These are phyloP conservation scores for Huso huso DNA, from an alignment of 2,797 vertebrate species.

Conservation along the genomic window DNA sequence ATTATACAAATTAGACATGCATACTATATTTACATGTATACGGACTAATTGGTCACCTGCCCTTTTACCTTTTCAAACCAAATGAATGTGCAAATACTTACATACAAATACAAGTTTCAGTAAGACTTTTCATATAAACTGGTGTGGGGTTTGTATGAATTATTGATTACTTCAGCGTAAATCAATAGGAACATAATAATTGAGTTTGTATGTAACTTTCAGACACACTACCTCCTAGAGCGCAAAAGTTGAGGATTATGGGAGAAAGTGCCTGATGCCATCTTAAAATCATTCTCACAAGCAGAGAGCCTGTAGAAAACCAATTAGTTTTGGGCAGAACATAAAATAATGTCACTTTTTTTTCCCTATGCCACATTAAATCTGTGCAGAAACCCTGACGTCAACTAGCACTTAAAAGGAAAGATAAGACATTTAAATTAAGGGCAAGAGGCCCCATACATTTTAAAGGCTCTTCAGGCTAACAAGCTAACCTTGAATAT, in stretches of 20 bases:
- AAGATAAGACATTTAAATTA: slow-evolving; percentile 45
- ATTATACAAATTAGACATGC: too few species aligned
- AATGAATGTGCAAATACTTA: too few species aligned
- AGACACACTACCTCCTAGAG: too few species aligned
- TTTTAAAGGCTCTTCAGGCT: slow-evolving; percentile 41
- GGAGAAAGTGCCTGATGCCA: slow-evolving; percentile 53
- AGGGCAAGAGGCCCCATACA: slow-evolving; percentile 30
- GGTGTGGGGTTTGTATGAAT: too few species aligned
- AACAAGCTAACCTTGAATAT: slow-evolving; percentile 37
- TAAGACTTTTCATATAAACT: too few species aligned
- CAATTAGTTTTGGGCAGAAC: slow-evolving; percentile 47
- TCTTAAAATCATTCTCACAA: slow-evolving; percentile 17
- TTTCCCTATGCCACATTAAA: slow-evolving; percentile 7
- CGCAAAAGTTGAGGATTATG: slow-evolving; percentile 23
- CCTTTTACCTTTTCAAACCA: too few species aligned
- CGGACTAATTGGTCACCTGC: too few species aligned
- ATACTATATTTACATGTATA: too few species aligned
- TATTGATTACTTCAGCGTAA: too few species aligned
- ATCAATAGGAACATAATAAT: too few species aligned
- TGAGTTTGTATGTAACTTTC: too few species aligned
- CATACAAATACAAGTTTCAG: too few species aligned
- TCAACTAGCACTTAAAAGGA: slow-evolving; percentile 51
- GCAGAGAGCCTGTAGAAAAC: slow-evolving; percentile 44
- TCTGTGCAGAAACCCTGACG: slow-evolving; percentile 37
- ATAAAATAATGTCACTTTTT: slow-evolving; percentile 32